These are phyloP conservation scores for Sarotherodon lohbergeri DNA, from an alignment of 2,113 vertebrate species.

Conservation along the genomic window DNA sequence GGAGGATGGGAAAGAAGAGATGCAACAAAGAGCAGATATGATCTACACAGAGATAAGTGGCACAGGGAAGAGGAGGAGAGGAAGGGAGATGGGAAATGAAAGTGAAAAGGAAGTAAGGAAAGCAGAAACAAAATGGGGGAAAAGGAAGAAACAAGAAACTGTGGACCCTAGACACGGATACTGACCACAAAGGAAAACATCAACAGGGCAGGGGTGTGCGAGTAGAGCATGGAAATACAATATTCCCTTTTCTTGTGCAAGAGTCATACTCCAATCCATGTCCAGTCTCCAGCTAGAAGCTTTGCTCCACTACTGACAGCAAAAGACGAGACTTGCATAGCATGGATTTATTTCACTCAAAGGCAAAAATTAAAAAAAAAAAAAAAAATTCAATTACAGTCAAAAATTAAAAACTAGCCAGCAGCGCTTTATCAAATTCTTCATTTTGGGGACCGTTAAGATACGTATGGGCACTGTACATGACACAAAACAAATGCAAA, in stretches of 20 bases:
- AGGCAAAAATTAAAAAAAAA: background rate
- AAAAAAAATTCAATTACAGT: background rate
- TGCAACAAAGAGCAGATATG: background rate
- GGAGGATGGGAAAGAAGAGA: background rate
- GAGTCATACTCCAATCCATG: background rate
- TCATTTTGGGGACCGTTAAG: background rate
- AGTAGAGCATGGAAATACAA: background rate
- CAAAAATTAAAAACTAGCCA: no score
- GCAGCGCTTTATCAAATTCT: background rate
- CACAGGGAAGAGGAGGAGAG: background rate
- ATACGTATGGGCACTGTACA: background rate
- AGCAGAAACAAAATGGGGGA: background rate
- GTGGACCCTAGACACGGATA: fast-evolving
- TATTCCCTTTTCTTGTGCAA: background rate
- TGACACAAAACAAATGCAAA: background rate
- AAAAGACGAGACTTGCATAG: background rate
- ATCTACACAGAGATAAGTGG: background rate
- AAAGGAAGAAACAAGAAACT: background rate
- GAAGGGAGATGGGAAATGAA: background rate
- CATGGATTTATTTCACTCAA: background rate
- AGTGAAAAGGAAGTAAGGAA: background rate
- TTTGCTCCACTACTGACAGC: background rate
- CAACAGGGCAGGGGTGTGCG: background rate
- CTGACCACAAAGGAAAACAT: background rate
- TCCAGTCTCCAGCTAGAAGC: background rate